Conservation (phyloP, 2,797 vertebrate species). For the Scleropages formosus region DNA sequence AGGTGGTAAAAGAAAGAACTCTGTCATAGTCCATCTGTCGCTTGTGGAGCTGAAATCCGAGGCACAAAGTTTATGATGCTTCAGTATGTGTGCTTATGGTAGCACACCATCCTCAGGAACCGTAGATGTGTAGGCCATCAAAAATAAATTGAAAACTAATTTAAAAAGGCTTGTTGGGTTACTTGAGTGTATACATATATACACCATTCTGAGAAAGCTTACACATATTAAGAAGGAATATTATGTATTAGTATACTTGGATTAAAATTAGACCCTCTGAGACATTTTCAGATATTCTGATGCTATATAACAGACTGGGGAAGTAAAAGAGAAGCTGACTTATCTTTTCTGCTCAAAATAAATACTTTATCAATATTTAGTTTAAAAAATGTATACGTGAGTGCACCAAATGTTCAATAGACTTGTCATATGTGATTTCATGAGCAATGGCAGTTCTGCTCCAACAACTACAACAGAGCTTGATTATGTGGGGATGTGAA, state of each 20-base stretch:
- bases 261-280: slow-evolving; percentile 18
- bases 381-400: neutral
- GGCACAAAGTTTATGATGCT: neutral
- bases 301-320: slow-evolving; percentile 3
- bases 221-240: neutral
- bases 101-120: slow-evolving; percentile 26
- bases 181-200: neutral
- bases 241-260: slow-evolving; percentile 5
- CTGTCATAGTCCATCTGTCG: slow-evolving; percentile 27
- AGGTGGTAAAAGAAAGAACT: slow-evolving; percentile 27
- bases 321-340: slow-evolving; percentile 8
- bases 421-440: slow-evolving; percentile 50
- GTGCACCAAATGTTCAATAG: too few relatives aligned
- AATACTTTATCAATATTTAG: neutral
- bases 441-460: slow-evolving; percentile 25
- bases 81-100: slow-evolving; percentile 15
- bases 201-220: neutral
- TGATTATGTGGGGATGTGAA: slow-evolving; percentile 48
- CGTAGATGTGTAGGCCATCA: too few relatives aligned
- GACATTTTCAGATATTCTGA: neutral
- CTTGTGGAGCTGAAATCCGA: slow-evolving; percentile 25
- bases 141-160: neutral
- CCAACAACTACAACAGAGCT: slow-evolving; percentile 57
- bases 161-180: neutral
- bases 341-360: neutral